These are phyloP conservation scores for Monodelphis domestica DNA, from an alignment of 2,797 vertebrate species.

Conservation along the genomic window DNA sequence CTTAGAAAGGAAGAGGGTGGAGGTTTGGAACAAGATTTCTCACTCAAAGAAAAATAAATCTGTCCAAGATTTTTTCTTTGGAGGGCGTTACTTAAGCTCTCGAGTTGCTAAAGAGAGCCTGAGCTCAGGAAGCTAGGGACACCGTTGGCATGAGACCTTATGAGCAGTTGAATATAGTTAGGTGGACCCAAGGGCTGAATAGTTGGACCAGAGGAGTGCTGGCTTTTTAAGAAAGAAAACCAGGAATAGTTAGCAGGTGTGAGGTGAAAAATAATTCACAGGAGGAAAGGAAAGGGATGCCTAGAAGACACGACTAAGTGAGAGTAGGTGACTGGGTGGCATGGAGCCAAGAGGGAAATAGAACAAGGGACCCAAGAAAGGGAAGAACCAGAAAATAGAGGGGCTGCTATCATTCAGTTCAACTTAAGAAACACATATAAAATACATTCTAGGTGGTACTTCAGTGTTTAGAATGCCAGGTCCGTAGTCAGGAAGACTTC, in stretches of 20 bases:
- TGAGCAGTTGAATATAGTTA: conserved; percentile 7
- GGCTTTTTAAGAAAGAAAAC: conserved; percentile 1
- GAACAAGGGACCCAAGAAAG: neutral
- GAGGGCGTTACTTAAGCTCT: conserved; percentile 7
- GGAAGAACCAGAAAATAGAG: neutral
- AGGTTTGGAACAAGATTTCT: neutral
- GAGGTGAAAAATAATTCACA: conserved; percentile 14
- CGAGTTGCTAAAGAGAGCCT: neutral
- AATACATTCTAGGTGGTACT: neutral
- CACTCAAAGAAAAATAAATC: conserved; percentile 34
- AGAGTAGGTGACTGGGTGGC: neutral
- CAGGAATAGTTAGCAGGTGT: conserved; percentile 20
- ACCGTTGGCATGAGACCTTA: neutral
- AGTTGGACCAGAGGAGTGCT: neutral
- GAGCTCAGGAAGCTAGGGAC: neutral
- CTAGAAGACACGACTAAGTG: neutral
- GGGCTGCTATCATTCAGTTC: neutral
- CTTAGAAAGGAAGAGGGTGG: conserved; percentile 32
- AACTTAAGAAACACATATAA: neutral
- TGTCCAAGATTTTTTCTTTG: neutral
- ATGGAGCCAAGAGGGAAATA: neutral
- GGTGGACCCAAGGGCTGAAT: neutral
- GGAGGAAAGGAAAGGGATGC: neutral
- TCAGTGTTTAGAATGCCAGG: too few relatives aligned
- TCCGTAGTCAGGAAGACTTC: too few relatives aligned